Conservation (phyloP, 2,113 vertebrate genomes). For the Ia io region DNA sequence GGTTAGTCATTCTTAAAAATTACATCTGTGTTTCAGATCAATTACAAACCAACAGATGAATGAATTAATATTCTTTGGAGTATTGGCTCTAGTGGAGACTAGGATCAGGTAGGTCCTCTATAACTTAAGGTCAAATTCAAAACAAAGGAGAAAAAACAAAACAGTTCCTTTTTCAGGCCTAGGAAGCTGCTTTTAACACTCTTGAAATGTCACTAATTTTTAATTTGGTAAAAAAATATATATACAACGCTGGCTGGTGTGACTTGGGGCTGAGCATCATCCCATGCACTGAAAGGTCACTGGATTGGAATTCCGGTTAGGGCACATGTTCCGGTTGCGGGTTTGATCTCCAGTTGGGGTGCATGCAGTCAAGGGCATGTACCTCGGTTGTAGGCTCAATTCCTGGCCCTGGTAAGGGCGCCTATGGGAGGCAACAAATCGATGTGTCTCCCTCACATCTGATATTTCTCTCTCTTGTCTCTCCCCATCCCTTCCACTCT, state of each 20-base stretch:
- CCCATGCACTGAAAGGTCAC: too few species aligned
- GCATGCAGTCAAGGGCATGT: too few species aligned
- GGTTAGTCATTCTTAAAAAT: background rate
- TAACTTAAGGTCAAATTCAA: background rate
- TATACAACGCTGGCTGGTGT: background rate
- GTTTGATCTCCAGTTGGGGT: too few species aligned
- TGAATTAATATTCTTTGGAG: background rate
- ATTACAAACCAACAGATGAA: background rate
- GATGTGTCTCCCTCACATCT: too few species aligned
- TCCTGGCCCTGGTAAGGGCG: too few species aligned
- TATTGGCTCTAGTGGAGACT: background rate
- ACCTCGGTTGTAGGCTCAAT: too few species aligned
- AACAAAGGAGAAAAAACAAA: background rate
- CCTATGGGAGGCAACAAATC: too few species aligned
- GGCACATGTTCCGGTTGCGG: too few species aligned
- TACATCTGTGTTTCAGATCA: background rate
- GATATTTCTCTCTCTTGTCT: too few species aligned
- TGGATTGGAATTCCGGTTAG: too few species aligned
- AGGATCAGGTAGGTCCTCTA: background rate
- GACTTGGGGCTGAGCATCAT: too few species aligned
- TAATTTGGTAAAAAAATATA: background rate
- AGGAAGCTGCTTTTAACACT: background rate
- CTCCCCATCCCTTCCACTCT: too few species aligned
- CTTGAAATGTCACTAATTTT: conserved; percentile 10
- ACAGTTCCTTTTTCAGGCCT: background rate